Evolutionary conservation across 2,113 vertebrate genomes (phyloP).

Genomic region (Turdus rufiventris): DNA sequence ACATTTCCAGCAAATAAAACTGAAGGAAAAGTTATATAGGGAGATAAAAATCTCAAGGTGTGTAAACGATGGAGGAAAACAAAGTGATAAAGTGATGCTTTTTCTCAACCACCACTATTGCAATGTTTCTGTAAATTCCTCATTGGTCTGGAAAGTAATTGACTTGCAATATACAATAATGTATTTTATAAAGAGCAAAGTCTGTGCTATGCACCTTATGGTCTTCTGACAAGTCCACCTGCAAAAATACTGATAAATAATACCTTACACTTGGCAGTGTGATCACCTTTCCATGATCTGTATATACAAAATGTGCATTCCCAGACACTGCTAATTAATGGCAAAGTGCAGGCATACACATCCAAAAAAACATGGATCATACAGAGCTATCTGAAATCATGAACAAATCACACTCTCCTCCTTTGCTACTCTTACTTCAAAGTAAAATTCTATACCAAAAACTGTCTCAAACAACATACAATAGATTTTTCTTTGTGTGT

Average conservation of each 20-base stretch:
- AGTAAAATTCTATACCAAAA: neutral
- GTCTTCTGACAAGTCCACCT: neutral
- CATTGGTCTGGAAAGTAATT: neutral
- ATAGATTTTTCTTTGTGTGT: neutral
- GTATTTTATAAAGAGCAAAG: neutral
- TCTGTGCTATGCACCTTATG: neutral
- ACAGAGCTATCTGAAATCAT: neutral
- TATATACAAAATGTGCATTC: neutral
- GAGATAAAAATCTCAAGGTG: neutral
- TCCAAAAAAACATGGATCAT: neutral
- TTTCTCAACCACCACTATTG: neutral
- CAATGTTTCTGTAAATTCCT: neutral
- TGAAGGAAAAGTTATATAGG: neutral
- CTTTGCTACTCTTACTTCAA: neutral
- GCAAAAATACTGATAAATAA: neutral
- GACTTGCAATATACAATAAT: neutral
- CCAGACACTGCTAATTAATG: neutral
- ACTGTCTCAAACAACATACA: neutral
- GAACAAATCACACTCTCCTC: neutral
- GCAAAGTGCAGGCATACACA: rapidly evolving
- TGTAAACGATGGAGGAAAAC: neutral
- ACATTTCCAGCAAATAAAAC: neutral
- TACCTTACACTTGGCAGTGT: neutral
- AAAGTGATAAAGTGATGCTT: neutral
- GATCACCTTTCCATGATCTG: neutral